Conservation (phyloP, 1,140 invertebrate species). For the Drosophila aff. region DNA sequence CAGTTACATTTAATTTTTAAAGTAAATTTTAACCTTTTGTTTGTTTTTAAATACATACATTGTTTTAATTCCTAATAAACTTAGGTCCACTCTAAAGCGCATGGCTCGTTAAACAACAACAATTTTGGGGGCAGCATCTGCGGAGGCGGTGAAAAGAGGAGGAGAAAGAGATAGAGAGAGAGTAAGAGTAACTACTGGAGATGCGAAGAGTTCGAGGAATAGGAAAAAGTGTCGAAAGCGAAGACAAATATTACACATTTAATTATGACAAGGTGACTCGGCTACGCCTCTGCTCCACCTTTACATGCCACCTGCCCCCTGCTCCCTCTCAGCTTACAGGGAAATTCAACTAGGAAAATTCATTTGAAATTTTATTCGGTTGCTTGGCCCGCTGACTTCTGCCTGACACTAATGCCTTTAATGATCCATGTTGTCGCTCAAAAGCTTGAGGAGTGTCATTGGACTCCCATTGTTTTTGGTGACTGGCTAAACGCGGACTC, state of each 20-base stretch:
- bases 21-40: neutral
- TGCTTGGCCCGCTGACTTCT: conserved; percentile 46
- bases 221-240: conserved; percentile 68
- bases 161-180: neutral
- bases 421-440: conserved; percentile 54
- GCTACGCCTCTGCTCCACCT: conserved; percentile 22
- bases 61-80: too few species aligned
- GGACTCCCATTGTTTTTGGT: conserved; percentile 49
- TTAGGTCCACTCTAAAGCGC: conserved; percentile 7
- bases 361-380: conserved; percentile 34
- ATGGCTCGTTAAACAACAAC: conserved; percentile 55
- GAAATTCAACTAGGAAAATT: conserved; percentile 49
- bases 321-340: conserved; percentile 6
- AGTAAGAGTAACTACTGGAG: conserved; percentile 7
- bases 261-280: conserved; percentile 70
- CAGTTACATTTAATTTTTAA: neutral
- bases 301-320: conserved; percentile 1
- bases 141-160: conserved; percentile 9
- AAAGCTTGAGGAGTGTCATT: conserved; percentile 36
- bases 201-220: conserved; percentile 26
- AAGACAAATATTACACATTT: conserved; percentile 78
- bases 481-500: conserved; percentile 32
- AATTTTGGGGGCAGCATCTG: conserved; percentile 12
- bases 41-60: too few species aligned
- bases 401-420: conserved; percentile 53